phyloP scores from a whole-genome alignment of 2,797 vertebrate genomes.

The Syngnathus acus region DNA sequence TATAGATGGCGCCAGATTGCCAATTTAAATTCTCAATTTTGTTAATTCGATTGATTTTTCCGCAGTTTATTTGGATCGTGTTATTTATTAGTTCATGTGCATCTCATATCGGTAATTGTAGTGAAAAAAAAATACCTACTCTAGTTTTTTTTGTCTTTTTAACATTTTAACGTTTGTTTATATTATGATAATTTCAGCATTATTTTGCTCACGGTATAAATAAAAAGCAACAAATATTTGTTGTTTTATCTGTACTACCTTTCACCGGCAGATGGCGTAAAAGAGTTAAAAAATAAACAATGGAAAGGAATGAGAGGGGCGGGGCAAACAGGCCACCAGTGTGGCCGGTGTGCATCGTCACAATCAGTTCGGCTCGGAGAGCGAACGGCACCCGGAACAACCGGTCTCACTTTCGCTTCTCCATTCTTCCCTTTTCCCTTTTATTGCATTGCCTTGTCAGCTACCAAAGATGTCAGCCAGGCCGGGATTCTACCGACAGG shows the following conservation, averaged over 20 bases:
- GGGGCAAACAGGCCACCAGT: slow-evolving; percentile 12
- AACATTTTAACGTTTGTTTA: not conserved
- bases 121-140: too few species aligned
- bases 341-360: slow-evolving; percentile 19
- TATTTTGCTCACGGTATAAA: not conserved
- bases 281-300: not conserved
- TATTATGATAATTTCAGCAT: not conserved
- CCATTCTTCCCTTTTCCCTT: not conserved
- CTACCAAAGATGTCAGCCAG: slow-evolving; percentile 73
- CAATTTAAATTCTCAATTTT: not conserved
- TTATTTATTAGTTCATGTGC: too few species aligned
- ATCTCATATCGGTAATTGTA: not conserved
- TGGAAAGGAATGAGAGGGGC: slow-evolving; percentile 8
- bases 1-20: not conserved
- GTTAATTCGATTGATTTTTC: not conserved
- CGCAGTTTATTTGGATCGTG: not conserved
- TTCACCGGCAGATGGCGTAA: too few species aligned
- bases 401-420: slow-evolving; percentile 13
- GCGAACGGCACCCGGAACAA: slow-evolving; percentile 19
- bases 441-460: not conserved
- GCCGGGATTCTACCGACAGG: slow-evolving; percentile 86
- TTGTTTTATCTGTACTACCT: too few species aligned
- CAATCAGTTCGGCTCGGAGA: slow-evolving; percentile 16
- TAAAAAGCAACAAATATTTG: too few species aligned
- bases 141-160: not conserved